Evolutionary conservation across 2,113 vertebrate species (phyloP), one percentile per base, ranked within the genome.

Genomic region (Condylura cristata): DNA sequence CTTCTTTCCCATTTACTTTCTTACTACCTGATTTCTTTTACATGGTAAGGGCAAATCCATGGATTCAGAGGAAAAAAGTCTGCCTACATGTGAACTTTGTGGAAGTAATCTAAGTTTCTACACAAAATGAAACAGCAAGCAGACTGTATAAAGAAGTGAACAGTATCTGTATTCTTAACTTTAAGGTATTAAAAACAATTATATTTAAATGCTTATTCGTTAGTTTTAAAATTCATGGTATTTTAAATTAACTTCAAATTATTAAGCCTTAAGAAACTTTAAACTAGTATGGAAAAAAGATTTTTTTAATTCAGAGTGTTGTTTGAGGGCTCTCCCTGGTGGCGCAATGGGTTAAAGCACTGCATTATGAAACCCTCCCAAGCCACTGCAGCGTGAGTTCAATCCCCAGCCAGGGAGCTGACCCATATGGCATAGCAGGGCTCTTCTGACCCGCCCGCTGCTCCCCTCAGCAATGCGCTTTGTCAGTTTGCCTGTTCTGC

Each of bases 201-300:
- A 58, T 76, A 84, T n/a, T 89, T 66, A 71, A 66, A 71, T 66
- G 12, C 8, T 41, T 72, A 75, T 80, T 90, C 51, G 48, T 80
- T 90, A 34, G 10, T 81, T 76, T 93, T 87, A 85, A 94, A 95
- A 92, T 80, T 83, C 92, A 83, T 90, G n/a, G 66, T 4, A 91
- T 53, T 60, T 32, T 5, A 83, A n/a, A 48, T 68, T 16, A 76
- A 81, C 22, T 65, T 63, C 78, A 79, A 92, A 75, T 39, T 91
- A 86, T 32, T 53, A 81, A 86, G n/a, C 1, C 5, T 88, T 66
- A 74, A 93, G 66, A 37, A 91, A 63, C 24, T n/a, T 39, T 89
- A 56, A 90, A 61, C 51, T 51, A 80, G 32, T 70, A 60, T 60
- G 37, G 22, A 0, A 56, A 56, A n/a, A 71, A 65, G 51, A 26